Base-by-base conservation (phyloP, 2,888 invertebrate species). In the Ceramica pisi region DNA sequence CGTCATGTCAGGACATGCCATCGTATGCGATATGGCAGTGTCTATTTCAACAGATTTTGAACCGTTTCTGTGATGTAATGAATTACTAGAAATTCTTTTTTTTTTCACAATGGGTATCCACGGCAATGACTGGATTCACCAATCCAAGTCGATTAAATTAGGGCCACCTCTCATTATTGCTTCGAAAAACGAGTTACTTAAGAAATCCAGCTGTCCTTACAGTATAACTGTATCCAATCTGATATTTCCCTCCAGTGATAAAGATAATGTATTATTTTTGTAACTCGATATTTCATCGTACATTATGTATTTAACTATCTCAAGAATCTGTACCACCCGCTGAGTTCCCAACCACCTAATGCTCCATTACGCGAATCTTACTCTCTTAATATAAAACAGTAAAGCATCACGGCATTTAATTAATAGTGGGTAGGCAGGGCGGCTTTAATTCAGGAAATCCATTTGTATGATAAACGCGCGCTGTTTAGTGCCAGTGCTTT, bases 401-500 rank as follows among this genome's bases (percentile, higher is more conserved):
- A 67, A 75, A 71, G 71, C 70, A 75, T 84, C 77, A 81, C 78
- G 82, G 75, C 80, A 75, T 78, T 78, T 85, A 88, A 87, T 88
- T 84, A 87, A 85, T 84, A 80, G 76, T 80, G 75, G 75, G 61
- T 60, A 73, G 80, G 81, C 80, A 81, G 81, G 79, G 73, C 61
- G 83, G 38, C 79, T 87, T 88, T 88, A 85, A 89, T 87, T 89
- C 89, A 87, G 89, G 88, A 89, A 91, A 91, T 91, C 89, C 90
- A 92, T 92, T 92, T 91, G 90, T 92, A 91, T 91, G 90, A 90
- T 90, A 90, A 91, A 88, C 89, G 88, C 77, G 82, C 80, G 71
- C 84, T 87, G 81, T 83, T 87, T 86, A 87, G 86, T 84, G 82
- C 76, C 62, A 79, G 73, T 78, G 73, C 78, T 71, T 67, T 65